Base-by-base conservation (phyloP, 1,140 invertebrate species). In the Ctenoplectra terminalis region DNA sequence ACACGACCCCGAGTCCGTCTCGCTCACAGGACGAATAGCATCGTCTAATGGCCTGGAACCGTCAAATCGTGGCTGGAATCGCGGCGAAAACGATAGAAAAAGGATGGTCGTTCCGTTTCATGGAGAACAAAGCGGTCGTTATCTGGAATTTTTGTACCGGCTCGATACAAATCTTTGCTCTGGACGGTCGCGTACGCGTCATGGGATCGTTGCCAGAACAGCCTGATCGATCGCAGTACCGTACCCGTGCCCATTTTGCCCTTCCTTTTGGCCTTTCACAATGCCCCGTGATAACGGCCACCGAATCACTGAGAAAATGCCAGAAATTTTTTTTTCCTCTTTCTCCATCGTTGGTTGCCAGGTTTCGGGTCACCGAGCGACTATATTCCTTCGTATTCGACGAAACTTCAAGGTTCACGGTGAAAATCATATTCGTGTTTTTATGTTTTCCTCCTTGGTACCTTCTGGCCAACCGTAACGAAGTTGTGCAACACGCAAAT, bases 161-260 rank as follows among this genome's bases (percentile, higher is more conserved):
- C 2, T 11, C 26, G 46, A 63, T 48, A 29, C 8, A 34, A 82
- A 78, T 63, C 20, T 74, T 26, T 1, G 54, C 48, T 26, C 29
- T 23, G 26, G 8, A 77, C n/a, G 56, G 46, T 56, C 26, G 23
- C 20, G n/a, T 60, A 61, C 58, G 40, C 61, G 29, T 60, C n/a
- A 48, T 34, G 75, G 87, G 87, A 88, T 87, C 71, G 83, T 81
- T 87, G 87, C 79, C 86, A 88, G 83, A 71, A 75, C 43, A 69
- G 71, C 13, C 50, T 52, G 82, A 85, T 88, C 87, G 83, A 88
- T 88, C 7, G 48, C 72, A 82, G 78, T 79, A 73, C 76, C 64
- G 86, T 81, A 82, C 20, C 50, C 71, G 34, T 43, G 73, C 29
- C 43, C 29, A 5, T 63, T 72, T 60, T 63, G 29, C 72, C 75